These are phyloP conservation scores for Thyatira batis DNA, from an alignment of 2,888 invertebrate species.

Conservation along the genomic window DNA sequence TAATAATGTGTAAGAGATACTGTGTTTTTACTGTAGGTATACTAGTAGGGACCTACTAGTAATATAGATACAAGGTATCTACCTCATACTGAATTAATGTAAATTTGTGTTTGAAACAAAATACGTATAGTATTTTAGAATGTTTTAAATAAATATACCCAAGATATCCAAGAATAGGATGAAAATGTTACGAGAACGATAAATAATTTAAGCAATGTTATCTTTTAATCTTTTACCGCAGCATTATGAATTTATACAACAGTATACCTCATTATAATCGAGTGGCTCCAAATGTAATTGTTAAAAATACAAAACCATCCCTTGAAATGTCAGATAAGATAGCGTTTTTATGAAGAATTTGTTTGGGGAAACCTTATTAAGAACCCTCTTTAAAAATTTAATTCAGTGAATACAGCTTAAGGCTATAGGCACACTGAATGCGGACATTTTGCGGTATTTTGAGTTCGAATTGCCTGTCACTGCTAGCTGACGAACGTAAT, in stretches of 20 bases:
- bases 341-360: slow-evolving; percentile 28
- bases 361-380: slow-evolving; percentile 32
- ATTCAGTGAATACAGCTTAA: slow-evolving; percentile 17
- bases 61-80: too few species aligned
- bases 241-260: slow-evolving; percentile 4
- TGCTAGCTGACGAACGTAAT: too few species aligned
- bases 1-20: too few species aligned
- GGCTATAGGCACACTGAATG: background rate
- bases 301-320: slow-evolving; percentile 32
- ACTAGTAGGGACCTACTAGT: too few species aligned
- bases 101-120: background rate
- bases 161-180: background rate
- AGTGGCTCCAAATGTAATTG: slow-evolving; percentile 24
- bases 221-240: slow-evolving; percentile 1
- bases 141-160: background rate
- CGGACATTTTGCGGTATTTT: background rate
- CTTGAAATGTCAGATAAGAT: slow-evolving; percentile 29
- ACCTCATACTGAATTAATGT: too few species aligned
- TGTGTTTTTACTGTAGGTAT: too few species aligned
- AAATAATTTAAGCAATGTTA: background rate
- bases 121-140: background rate
- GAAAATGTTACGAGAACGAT: background rate
- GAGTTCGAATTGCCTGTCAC: background rate
- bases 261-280: slow-evolving; percentile 25
- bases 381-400: slow-evolving; percentile 25